These are phyloP conservation scores for Rhinoptilus africanus DNA, from an alignment of 2,113 vertebrate species.

Conservation along the genomic window DNA sequence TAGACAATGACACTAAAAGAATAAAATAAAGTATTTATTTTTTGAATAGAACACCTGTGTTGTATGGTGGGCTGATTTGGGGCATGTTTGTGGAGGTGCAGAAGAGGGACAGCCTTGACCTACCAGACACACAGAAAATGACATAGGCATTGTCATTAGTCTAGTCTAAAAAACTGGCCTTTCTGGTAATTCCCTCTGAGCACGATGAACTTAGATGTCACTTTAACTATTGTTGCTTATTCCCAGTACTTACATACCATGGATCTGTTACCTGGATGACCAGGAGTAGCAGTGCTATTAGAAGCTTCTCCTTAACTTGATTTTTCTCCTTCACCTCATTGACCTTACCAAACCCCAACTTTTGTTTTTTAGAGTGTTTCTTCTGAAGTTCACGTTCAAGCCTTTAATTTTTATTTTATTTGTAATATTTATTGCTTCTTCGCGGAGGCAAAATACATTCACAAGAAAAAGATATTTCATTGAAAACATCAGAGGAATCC, in stretches of 20 bases:
- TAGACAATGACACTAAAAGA: not conserved
- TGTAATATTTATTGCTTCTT: not conserved
- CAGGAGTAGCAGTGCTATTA: not conserved
- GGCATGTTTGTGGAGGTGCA: not conserved
- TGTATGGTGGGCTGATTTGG: not conserved
- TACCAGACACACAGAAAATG: not conserved
- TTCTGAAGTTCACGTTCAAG: not conserved
- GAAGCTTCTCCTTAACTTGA: not conserved
- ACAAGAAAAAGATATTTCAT: not conserved
- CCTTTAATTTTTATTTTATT: not conserved
- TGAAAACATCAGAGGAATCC: not conserved
- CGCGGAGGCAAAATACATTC: not conserved
- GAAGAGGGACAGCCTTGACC: not conserved
- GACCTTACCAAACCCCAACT: not conserved
- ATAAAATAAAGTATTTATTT: not conserved
- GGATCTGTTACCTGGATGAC: not conserved
- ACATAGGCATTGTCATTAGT: not conserved
- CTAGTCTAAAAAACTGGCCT: not conserved
- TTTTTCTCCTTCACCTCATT: not conserved
- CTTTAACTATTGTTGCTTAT: not conserved
- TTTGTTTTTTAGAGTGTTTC: not conserved
- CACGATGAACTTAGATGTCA: not conserved
- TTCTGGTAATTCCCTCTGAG: not conserved
- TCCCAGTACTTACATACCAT: not conserved
- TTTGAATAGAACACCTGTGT: not conserved